A percentile compares a stretch with the other conserved stretches of the same genome.
Evolutionary conservation across 2,888 invertebrate species (phyloP).

Genomic region (Cheilosia pagana): DNA sequence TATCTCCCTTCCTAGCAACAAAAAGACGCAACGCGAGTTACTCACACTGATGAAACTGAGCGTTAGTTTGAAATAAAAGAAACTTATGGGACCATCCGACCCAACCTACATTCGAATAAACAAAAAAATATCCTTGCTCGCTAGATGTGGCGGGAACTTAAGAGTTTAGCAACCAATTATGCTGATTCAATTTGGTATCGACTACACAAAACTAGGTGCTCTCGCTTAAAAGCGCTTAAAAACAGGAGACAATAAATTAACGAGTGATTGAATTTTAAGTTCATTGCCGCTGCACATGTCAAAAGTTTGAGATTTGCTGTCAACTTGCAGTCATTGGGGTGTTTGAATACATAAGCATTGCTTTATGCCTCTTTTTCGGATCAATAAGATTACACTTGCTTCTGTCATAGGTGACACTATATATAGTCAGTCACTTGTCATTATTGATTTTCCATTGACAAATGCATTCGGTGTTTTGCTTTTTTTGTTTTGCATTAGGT

Average conservation of each 20-base stretch:
- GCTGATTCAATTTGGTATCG: neutral
- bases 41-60: conserved; percentile 39
- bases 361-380: neutral
- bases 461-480: too few species aligned
- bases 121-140: neutral
- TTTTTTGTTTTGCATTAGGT: too few species aligned
- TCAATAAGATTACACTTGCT: too few species aligned
- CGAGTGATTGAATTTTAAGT: conserved; percentile 37
- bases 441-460: too few species aligned
- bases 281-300: conserved; percentile 58
- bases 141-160: conserved; percentile 44
- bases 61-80: conserved; percentile 31
- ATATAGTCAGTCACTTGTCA: too few species aligned
- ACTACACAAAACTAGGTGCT: conserved; percentile 21
- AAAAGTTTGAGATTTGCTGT: conserved; percentile 23
- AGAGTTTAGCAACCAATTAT: conserved; percentile 3
- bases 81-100: neutral
- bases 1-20: conserved; percentile 61
- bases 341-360: neutral
- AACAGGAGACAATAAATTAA: conserved; percentile 4
- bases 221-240: conserved; percentile 26
- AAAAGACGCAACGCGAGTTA: conserved; percentile 40
- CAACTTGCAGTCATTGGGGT: conserved; percentile 6
- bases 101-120: conserved; percentile 52
- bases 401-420: too few species aligned